Conservation (phyloP, 2,888 invertebrate species). For the Drosophila robusta region DNA sequence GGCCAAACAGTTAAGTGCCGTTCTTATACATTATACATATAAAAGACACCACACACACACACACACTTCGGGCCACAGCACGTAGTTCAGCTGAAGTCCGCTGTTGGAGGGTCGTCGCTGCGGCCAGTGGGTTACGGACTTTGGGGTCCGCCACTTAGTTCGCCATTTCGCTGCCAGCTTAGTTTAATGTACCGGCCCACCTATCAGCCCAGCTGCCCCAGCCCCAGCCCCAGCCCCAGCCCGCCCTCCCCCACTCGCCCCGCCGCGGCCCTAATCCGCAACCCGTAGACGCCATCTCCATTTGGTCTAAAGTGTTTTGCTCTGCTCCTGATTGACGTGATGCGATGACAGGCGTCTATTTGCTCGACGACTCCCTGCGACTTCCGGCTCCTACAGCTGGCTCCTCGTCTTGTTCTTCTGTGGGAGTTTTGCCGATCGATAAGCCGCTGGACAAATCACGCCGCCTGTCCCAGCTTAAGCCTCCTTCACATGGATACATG, state of each 20-base stretch:
- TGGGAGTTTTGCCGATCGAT: conserved; percentile 30
- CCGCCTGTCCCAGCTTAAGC: conserved; percentile 1
- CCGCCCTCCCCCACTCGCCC: not conserved
- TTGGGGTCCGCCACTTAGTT: conserved; percentile 54
- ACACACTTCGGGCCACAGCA: conserved; percentile 10
- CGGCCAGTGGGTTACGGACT: conserved; percentile 1
- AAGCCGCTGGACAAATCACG: conserved; percentile 15
- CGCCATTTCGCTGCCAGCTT: conserved; percentile 68
- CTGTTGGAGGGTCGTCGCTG: no score
- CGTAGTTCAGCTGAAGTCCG: conserved; percentile 18
- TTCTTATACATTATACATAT: conserved; percentile 18
- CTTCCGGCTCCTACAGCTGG: not conserved
- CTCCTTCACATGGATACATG: conserved; percentile 5
- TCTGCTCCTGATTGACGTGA: conserved; percentile 68
- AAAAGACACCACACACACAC: not conserved
- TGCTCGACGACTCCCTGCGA: no score
- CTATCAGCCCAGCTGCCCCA: not conserved
- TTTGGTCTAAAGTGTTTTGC: conserved; percentile 56
- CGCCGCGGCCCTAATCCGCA: no score
- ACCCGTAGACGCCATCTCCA: no score
- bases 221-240: not conserved
- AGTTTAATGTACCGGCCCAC: conserved; percentile 48
- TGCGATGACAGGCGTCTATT: conserved; percentile 42
- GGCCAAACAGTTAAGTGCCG: conserved; percentile 33
- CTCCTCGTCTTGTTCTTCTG: not conserved